phyloP scores from a whole-genome alignment of 92 coral and sea anemone species.

The Porites lobata region DNA sequence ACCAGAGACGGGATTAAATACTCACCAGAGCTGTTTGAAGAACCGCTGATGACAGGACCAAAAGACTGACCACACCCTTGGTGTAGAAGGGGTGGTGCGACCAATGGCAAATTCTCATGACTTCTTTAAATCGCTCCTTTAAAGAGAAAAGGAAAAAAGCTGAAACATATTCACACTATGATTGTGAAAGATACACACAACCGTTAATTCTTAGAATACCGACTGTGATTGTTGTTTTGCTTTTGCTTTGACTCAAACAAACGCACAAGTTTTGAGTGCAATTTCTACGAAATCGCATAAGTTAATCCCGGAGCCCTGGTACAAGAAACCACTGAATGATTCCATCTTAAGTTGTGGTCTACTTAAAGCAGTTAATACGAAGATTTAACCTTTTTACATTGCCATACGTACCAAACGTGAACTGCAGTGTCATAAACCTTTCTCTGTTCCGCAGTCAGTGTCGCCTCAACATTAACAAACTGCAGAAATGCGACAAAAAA shows the following conservation, averaged over 20 bases:
- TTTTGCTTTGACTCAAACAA: too few relatives aligned
- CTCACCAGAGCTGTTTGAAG: constrained; percentile 95
- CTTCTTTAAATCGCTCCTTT: constrained; percentile 92
- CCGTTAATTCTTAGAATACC: too few relatives aligned
- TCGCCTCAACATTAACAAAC: constrained; percentile 94
- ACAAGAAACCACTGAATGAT: too few relatives aligned
- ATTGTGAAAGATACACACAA: not conserved
- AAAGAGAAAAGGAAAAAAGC: not conserved
- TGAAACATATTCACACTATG: not conserved
- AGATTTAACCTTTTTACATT: too few relatives aligned
- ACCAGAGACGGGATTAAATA: not conserved
- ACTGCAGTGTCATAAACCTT: constrained; percentile 93
- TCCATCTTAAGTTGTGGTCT: too few relatives aligned
- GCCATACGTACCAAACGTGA: constrained; percentile 88
- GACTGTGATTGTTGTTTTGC: too few relatives aligned
- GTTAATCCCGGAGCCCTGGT: too few relatives aligned
- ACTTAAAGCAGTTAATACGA: too few relatives aligned
- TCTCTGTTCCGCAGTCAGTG: constrained; percentile 80
- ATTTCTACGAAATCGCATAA: too few relatives aligned
- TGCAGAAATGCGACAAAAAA: constrained; percentile 12
- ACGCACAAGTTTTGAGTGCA: too few relatives aligned
- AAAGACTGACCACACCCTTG: constrained; percentile 91
- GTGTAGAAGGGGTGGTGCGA: constrained; percentile 86
- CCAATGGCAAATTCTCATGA: constrained; percentile 92
- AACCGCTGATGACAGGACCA: constrained; percentile 99